Evolutionary conservation across 2,797 vertebrate species (phyloP).

Genomic region (Manis pentadactyla): DNA sequence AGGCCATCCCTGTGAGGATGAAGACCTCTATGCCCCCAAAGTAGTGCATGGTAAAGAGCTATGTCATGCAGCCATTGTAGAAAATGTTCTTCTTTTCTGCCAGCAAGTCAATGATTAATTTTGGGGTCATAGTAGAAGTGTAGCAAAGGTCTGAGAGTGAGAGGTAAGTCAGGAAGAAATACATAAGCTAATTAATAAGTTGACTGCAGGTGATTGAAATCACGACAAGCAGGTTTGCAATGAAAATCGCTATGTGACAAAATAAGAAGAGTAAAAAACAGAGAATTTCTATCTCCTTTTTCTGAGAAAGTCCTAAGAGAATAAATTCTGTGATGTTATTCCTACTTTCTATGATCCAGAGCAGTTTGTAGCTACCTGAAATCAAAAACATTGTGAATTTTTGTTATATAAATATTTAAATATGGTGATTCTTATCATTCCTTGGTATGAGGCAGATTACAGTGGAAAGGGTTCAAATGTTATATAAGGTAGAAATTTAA

Average conservation of each 20-base stretch:
- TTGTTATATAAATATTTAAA: not conserved
- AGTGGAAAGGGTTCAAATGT: not conserved
- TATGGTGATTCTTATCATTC: not conserved
- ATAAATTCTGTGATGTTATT: slow-evolving; percentile 60
- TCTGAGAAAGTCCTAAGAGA: slow-evolving; percentile 38
- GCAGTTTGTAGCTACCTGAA: not conserved
- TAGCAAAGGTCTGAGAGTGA: slow-evolving; percentile 57
- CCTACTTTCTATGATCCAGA: not conserved
- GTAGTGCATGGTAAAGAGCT: slow-evolving; percentile 61
- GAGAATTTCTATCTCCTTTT: not conserved
- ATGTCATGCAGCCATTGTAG: slow-evolving; percentile 50
- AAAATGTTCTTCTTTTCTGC: slow-evolving; percentile 46
- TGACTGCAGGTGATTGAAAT: slow-evolving; percentile 43
- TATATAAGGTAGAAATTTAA: not conserved
- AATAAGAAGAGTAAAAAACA: slow-evolving; percentile 5
- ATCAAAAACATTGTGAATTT: slow-evolving; percentile 3
- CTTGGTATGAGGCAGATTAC: not conserved
- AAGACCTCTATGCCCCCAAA: slow-evolving; percentile 55
- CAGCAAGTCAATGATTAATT: slow-evolving; percentile 56
- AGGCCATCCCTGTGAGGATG: slow-evolving; percentile 72
- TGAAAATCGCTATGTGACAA: slow-evolving; percentile 61
- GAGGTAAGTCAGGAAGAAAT: slow-evolving; percentile 61
- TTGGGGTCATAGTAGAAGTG: slow-evolving; percentile 59
- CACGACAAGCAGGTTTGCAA: slow-evolving; percentile 52
- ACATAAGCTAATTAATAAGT: slow-evolving; percentile 50